Base-by-base conservation (phyloP, 2,797 vertebrate species). In the Gymnothorax reevesii region DNA sequence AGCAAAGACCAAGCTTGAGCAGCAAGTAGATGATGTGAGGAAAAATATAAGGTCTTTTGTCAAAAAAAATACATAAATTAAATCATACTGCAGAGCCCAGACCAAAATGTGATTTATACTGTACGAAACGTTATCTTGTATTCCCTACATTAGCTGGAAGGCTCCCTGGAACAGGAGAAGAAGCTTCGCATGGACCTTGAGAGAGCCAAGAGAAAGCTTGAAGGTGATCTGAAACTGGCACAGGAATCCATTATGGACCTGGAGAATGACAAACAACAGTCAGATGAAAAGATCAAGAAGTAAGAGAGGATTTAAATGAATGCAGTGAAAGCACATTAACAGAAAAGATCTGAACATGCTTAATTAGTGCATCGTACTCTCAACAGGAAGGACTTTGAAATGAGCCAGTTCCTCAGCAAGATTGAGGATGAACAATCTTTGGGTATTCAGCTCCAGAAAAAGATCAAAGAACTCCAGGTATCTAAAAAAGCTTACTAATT, bases 11-110 rank as follows among this genome's bases (percentile, higher is more conserved):
- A 97, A 97, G 90, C 93, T 97, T 87, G 97, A 97, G 93, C 92
- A 97, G 94, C 93, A 97, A 95, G 95, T 97, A 79, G 97, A 98
- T 83, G 96, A 97, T 89, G 96, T 97, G 62, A 95, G 96, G 83
- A 42, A 85, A 42, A 22, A 83, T 8, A 64, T 64, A 12, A 66
- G 1, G 20, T 4, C 20, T 66, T 8, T n/a, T 66, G 20, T 22
- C 62, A 1, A 66, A 66, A 66, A 42, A n/a, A 0, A 8, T 66
- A n/a, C 20, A 66, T 22, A 20, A 20, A 22, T 8, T 5, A 7
- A 22, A n/a, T 1, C 3, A 66, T 20, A 22, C 20, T 1, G 17
- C 17, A 66, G n/a, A 66, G 22, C 20, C 62, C 20, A 22, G 22
- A 64, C 62, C 62, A 64, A 64, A 64, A 64, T 22, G 7, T 66